Percentiles rank a stretch among this genome's conserved stretches.
Evolutionary conservation across 2,113 vertebrate species (phyloP).

Genomic region (Scolopax mira): DNA sequence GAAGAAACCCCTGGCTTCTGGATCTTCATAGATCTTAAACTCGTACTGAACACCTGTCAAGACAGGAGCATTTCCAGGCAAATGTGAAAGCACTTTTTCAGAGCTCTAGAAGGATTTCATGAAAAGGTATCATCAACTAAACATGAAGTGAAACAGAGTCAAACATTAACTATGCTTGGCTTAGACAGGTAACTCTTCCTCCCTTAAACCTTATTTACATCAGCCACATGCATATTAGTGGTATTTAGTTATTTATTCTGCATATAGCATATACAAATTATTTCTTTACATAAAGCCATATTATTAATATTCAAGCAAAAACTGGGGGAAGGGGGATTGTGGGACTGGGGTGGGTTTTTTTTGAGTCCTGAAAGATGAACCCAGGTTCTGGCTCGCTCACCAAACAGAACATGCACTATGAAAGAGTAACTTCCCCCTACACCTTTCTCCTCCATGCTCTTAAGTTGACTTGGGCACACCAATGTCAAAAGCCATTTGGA

Average conservation of each 20-base stretch:
- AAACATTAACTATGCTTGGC: neutral
- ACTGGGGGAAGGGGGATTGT: too few species aligned
- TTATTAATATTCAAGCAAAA: neutral
- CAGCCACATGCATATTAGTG: neutral
- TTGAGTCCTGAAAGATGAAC: neutral
- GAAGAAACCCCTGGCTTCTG: neutral
- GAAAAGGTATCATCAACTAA: neutral
- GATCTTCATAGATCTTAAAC: rapidly evolving
- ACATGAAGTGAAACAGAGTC: neutral
- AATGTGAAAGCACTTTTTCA: neutral
- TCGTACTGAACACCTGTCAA: neutral
- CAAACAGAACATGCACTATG: neutral
- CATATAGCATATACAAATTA: neutral
- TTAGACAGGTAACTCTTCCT: neutral
- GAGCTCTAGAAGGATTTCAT: neutral
- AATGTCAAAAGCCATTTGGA: constrained; percentile 27
- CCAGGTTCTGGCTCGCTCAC: neutral
- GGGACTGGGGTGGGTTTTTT: neutral
- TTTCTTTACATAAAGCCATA: neutral
- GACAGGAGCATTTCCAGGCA: neutral
- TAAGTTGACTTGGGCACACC: neutral
- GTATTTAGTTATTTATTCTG: neutral
- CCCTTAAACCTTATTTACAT: neutral
- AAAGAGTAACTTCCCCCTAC: neutral
- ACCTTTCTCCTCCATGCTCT: neutral